phyloP scores from a whole-genome alignment of 2,797 vertebrate species.

The Sebastes cheni region DNA sequence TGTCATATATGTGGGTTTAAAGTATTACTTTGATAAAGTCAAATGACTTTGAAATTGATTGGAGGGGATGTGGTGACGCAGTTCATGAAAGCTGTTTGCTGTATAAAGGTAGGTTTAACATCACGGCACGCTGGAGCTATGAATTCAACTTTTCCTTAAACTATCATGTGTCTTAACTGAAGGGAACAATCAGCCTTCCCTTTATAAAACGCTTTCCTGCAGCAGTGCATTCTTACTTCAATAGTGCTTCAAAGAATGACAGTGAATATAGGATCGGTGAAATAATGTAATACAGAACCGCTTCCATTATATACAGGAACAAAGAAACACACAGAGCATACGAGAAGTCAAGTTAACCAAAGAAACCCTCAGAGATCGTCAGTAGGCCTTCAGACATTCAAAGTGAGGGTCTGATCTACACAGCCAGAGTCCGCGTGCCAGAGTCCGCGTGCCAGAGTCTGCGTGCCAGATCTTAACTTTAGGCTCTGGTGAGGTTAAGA shows the following conservation, averaged over 20 bases:
- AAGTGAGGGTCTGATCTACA: not conserved
- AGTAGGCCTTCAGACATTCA: not conserved
- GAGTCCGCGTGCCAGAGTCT: not conserved
- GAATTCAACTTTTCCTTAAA: conserved; percentile 21
- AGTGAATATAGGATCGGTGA: not conserved
- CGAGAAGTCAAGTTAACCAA: not conserved
- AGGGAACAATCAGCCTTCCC: not conserved
- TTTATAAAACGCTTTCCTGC: conserved; percentile 5
- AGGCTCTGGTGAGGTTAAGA: conserved; percentile 5
- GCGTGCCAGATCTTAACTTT: not conserved
- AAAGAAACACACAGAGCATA: not conserved
- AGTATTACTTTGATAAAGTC: conserved; percentile 1
- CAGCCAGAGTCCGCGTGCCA: conserved; percentile 4
- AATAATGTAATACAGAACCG: not conserved
- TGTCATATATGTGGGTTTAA: conserved; percentile 1
- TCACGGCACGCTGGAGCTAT: conserved; percentile 22
- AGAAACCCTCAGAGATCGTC: not conserved
- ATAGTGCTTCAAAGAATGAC: not conserved
- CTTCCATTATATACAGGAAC: not conserved
- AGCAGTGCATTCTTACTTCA: not conserved
- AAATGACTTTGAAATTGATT: conserved; percentile 1
- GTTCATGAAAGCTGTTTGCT: conserved; percentile 14
- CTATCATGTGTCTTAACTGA: not conserved
- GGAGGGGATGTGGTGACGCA: conserved; percentile 11
- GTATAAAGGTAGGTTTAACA: conserved; percentile 10